phyloP scores from a whole-genome alignment of 2,888 invertebrate genomes.

The Stratiomys singularior region DNA sequence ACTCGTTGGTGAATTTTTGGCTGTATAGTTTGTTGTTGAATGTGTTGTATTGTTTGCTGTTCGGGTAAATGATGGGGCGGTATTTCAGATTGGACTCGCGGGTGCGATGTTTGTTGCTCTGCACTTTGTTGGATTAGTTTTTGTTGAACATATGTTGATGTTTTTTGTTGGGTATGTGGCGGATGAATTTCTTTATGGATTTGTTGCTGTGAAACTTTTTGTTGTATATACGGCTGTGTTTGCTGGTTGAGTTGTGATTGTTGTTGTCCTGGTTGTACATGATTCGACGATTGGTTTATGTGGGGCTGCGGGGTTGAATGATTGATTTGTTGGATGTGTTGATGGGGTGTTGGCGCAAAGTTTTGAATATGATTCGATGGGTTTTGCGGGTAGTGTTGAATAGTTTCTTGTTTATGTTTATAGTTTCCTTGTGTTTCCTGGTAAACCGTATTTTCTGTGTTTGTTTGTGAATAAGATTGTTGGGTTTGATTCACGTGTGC shows the following conservation, averaged over 20 bases:
- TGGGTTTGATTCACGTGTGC: not conserved
- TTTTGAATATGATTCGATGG: slow-evolving; percentile 1
- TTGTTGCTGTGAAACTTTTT: slow-evolving; percentile 48
- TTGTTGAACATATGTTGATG: too few relatives aligned
- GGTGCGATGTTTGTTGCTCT: too few relatives aligned
- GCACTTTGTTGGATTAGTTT: not conserved
- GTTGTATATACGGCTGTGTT: not conserved
- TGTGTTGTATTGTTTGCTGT: too few relatives aligned
- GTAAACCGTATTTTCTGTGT: not conserved
- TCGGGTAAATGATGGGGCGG: too few relatives aligned
- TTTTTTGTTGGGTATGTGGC: too few relatives aligned
- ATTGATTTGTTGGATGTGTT: not conserved
- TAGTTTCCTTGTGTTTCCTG: not conserved
- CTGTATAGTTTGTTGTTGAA: too few relatives aligned
- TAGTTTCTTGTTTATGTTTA: not conserved
- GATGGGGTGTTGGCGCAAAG: not conserved
- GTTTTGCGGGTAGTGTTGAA: not conserved
- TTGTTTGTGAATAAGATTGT: not conserved
- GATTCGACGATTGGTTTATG: too few relatives aligned
- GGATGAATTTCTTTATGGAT: too few relatives aligned
- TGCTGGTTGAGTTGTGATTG: too few relatives aligned
- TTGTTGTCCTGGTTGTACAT: too few relatives aligned
- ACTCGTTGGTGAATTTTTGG: not conserved
- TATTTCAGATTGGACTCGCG: too few relatives aligned
- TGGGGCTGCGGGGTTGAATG: not conserved